Evolutionary conservation across 1,140 invertebrate species (phyloP).

Genomic region (Thaumetopoea pityocampa): DNA sequence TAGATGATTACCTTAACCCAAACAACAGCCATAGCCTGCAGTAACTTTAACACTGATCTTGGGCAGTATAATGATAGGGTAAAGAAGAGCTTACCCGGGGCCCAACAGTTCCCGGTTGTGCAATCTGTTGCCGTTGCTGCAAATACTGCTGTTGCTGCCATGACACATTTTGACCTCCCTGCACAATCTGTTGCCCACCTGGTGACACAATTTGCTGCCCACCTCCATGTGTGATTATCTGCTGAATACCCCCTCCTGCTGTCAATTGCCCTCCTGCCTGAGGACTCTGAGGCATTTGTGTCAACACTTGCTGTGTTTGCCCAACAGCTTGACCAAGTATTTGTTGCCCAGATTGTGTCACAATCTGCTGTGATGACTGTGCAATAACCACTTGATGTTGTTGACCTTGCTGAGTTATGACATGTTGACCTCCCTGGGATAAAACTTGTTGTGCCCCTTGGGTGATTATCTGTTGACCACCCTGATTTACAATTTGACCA

Average conservation of each 20-base stretch:
- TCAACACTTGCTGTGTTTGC: constrained; percentile 59
- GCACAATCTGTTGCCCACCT: constrained; percentile 64
- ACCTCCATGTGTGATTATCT: constrained; percentile 63
- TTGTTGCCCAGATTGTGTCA: constrained; percentile 59
- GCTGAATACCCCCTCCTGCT: constrained; percentile 48
- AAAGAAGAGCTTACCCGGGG: constrained; percentile 52
- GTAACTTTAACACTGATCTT: too few relatives aligned
- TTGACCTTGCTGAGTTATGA: constrained; percentile 64
- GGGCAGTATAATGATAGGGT: not conserved
- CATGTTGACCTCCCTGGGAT: constrained; percentile 66
- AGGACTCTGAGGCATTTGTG: constrained; percentile 59
- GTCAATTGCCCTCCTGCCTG: constrained; percentile 48
- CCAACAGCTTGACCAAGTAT: constrained; percentile 60
- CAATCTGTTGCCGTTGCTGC: constrained; percentile 63
- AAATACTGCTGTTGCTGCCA: constrained; percentile 70
- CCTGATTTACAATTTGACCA: constrained; percentile 63
- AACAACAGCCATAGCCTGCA: too few relatives aligned
- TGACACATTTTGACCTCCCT: constrained; percentile 58
- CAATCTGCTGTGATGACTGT: constrained; percentile 60
- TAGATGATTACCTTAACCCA: too few relatives aligned
- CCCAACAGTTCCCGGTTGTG: constrained; percentile 59
- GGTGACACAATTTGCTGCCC: constrained; percentile 68
- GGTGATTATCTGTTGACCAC: constrained; percentile 60
- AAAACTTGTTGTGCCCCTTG: constrained; percentile 61
- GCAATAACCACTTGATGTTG: constrained; percentile 69